phyloP scores from a whole-genome alignment of 2,113 vertebrate genomes.

The Holacanthus passer region DNA sequence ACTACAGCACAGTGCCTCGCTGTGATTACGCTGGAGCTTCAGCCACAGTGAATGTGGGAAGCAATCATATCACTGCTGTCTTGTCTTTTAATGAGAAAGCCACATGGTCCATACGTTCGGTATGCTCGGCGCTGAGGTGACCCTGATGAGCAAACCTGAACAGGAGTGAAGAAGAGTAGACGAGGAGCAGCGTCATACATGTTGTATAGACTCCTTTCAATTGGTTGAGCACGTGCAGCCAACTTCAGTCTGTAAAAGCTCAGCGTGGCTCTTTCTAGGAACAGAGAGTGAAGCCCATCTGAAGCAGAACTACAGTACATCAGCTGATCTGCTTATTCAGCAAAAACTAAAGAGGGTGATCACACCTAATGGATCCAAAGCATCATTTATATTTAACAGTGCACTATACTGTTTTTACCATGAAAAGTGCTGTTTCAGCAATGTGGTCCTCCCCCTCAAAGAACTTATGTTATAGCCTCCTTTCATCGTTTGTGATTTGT shows the following conservation, averaged over 20 bases:
- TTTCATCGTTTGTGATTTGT: slow-evolving; percentile 7
- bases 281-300: background rate
- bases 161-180: slow-evolving; percentile 8
- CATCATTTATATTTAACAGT: background rate
- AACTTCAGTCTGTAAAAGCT: background rate
- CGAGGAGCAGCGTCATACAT: background rate
- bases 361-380: background rate
- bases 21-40: background rate
- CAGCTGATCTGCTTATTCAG: background rate
- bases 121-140: background rate
- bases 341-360: background rate
- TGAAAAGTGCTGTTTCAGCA: background rate
- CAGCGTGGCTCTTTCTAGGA: slow-evolving; percentile 5
- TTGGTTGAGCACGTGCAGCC: slow-evolving; percentile 7
- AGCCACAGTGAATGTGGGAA: background rate
- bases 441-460: background rate
- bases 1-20: background rate
- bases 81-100: slow-evolving; percentile 14
- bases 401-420: background rate
- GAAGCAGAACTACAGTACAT: background rate
- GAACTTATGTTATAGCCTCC: background rate
- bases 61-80: slow-evolving; percentile 3
- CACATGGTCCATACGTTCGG: background rate
- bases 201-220: background rate
- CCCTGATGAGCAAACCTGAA: slow-evolving; percentile 8